Conservation (phyloP, 1,140 invertebrate genomes). For the Zaprionus capensis region DNA sequence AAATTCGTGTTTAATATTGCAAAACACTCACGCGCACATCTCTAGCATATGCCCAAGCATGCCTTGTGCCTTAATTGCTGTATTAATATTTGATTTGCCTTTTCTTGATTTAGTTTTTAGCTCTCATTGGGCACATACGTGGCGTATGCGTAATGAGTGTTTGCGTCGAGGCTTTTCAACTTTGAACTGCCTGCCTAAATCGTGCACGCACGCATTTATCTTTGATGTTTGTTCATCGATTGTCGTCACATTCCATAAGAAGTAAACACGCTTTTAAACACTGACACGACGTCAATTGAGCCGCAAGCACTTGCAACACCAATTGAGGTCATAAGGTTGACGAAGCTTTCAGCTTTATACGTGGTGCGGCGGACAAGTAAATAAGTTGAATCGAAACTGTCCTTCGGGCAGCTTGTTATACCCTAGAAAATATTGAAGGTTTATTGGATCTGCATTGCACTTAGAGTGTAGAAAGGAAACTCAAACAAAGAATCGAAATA, state of each 20-base stretch:
- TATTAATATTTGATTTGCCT: conserved; percentile 62
- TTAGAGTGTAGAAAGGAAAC: no score
- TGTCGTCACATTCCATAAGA: conserved; percentile 1
- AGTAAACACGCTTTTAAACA: conserved; percentile 11
- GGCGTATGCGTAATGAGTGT: conserved; percentile 34
- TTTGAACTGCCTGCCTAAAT: conserved; percentile 32
- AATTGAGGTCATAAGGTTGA: conserved; percentile 47
- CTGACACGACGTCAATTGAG: conserved; percentile 16
- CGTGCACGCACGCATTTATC: conserved; percentile 14
- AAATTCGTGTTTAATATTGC: not conserved
- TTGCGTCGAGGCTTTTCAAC: conserved; percentile 39
- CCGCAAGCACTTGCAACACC: conserved; percentile 21
- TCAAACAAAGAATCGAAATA: no score
- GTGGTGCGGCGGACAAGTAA: conserved; percentile 6
- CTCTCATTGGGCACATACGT: not conserved
- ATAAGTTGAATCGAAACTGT: conserved; percentile 1
- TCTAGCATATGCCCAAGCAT: not conserved
- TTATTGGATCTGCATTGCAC: not conserved
- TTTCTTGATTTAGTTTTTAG: conserved; percentile 37
- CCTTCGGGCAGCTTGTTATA: not conserved
- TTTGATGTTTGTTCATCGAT: conserved; percentile 30
- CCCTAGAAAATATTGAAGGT: not conserved
- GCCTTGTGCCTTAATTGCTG: conserved; percentile 54
- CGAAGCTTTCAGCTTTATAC: not conserved
- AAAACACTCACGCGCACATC: not conserved